Base-by-base conservation (phyloP, 2,888 invertebrate species). In the Ophioninae sp. region DNA sequence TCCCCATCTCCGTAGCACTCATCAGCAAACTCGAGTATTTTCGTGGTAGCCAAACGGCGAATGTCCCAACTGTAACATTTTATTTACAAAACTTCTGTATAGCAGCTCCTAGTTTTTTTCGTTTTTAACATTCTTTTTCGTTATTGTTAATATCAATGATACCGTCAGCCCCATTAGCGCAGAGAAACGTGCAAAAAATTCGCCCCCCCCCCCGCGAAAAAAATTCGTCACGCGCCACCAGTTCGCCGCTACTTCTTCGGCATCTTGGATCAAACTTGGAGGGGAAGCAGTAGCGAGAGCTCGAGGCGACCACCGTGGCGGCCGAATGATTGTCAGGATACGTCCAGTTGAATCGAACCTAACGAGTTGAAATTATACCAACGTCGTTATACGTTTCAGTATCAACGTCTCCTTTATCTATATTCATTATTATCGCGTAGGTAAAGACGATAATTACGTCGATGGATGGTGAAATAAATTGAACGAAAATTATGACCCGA, bases 131-230 rank as follows among this genome's bases (percentile, higher is more conserved):
- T 61, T 2, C 23, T 13, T 51, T 74, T 51, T 78, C 78, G 83
- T 83, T 82, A 84, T 59, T 79, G 72, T 85, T 85, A 85, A 86
- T 82, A 85, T 83, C 80, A 85, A 81, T 85, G 82, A 85, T 86
- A 86, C 76, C 56, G 67, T 77, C 69, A 79, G 68, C 64, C 76
- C 74, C 69, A 84, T 86, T 81, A 61, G 59, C 3, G 72, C 59
- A 68, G 41, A 65, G 69, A 56, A 68, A 64, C 68, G 63, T 41
- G 64, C 30, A 65, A 79, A 30, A 74, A 69, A 9, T 37, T 22
- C 56, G 5, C 69, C 56, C 69, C 56, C 51, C 23, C 51, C 44
- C 22, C n/a, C 68, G 63, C 51, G 64, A 22, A 65, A 79, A 30
- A 74, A 69, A 9, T 37, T 22, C 56, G 5, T 56, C 56, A 56